phyloP scores from a whole-genome alignment of 2,888 invertebrate species.

The Alentia gelatinosa region DNA sequence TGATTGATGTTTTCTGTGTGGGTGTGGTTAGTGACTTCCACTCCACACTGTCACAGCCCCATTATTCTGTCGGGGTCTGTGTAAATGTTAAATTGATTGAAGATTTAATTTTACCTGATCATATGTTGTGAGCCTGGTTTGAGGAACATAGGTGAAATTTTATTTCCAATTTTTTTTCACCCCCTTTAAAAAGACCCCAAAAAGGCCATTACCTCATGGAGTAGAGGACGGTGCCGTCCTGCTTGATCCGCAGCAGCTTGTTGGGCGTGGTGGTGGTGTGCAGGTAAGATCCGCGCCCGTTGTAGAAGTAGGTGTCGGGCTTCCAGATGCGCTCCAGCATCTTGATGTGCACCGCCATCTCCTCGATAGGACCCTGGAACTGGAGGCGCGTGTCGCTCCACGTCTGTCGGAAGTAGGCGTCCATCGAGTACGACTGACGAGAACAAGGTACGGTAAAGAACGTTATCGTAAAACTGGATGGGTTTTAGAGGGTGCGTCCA shows the following conservation, averaged over 20 bases:
- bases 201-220: constrained; percentile 89
- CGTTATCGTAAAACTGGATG: too few relatives aligned
- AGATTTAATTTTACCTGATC: too few relatives aligned
- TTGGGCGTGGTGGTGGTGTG: constrained; percentile 98
- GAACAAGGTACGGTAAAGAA: too few relatives aligned
- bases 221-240: constrained; percentile 94
- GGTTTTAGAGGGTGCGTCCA: too few relatives aligned
- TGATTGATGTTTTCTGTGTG: too few relatives aligned
- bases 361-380: constrained; percentile 66
- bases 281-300: constrained; percentile 87
- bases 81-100: too few relatives aligned
- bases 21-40: too few relatives aligned
- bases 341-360: constrained; percentile 73
- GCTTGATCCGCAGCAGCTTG: constrained; percentile 92
- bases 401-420: constrained; percentile 77
- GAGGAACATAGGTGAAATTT: too few relatives aligned
- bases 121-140: too few relatives aligned
- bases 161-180: too few relatives aligned
- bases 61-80: too few relatives aligned
- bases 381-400: constrained; percentile 76
- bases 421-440: constrained; percentile 78
- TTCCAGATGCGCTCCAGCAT: constrained; percentile 96
- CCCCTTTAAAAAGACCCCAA: background rate
- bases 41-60: too few relatives aligned
- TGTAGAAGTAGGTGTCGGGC: constrained; percentile 91